phyloP scores from a whole-genome alignment of 2,888 invertebrate species.

The Prionchulus punctatus region DNA sequence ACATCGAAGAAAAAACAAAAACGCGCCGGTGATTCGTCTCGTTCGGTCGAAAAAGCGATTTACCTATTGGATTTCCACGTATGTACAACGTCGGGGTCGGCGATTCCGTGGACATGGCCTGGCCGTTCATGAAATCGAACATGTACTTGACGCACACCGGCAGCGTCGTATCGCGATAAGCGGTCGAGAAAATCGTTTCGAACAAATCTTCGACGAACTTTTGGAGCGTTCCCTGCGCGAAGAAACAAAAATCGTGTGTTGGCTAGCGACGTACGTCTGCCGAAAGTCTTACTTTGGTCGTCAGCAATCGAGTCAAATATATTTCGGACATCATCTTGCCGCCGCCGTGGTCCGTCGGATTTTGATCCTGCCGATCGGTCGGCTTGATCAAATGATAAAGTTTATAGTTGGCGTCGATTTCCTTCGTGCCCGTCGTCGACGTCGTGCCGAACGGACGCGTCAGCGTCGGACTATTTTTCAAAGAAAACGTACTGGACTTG shows the following conservation, averaged over 20 bases:
- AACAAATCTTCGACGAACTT: conserved; percentile 94
- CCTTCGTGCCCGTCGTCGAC: neutral
- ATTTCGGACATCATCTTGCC: conserved; percentile 98
- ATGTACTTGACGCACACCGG: conserved; percentile 98
- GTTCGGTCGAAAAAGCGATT: too few relatives aligned
- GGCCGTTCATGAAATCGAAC: conserved; percentile 99
- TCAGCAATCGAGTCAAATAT: conserved; percentile 82
- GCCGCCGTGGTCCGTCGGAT: conserved; percentile 14
- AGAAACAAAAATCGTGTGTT: too few relatives aligned
- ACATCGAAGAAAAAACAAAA: too few relatives aligned
- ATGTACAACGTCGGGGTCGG: conserved; percentile 93
- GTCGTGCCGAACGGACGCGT: conserved; percentile 78
- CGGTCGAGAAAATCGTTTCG: conserved; percentile 97
- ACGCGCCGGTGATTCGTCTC: too few relatives aligned
- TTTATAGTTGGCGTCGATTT: neutral
- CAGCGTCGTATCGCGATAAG: conserved; percentile 77
- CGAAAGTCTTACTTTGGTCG: conserved; percentile 77
- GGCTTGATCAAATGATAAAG: conserved; percentile 28
- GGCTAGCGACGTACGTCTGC: too few relatives aligned
- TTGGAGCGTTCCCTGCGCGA: conserved; percentile 63
- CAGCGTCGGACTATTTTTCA: conserved; percentile 64
- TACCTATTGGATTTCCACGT: conserved; percentile 97
- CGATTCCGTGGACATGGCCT: conserved; percentile 54
- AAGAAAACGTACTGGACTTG: conserved; percentile 73
- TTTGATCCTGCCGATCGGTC: conserved; percentile 13